These are phyloP conservation scores for Antennarius maculatus DNA, from an alignment of 2,797 vertebrate genomes.

Conservation along the genomic window DNA sequence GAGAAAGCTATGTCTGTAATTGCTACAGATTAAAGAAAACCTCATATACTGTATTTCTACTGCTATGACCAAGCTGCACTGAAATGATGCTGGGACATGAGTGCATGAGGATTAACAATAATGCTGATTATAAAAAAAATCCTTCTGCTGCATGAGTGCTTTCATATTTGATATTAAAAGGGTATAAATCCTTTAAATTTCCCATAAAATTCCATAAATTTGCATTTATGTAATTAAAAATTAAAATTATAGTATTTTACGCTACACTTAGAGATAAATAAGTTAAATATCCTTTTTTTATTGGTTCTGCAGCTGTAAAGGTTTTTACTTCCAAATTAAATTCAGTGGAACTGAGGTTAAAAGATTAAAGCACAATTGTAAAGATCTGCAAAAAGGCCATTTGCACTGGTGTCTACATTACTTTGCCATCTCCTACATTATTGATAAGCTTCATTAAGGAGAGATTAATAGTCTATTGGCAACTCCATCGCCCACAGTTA, in stretches of 20 bases:
- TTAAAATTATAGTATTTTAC: not conserved
- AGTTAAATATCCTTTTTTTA: not conserved
- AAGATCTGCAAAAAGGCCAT: slow-evolving; percentile 17
- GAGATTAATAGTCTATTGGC: slow-evolving; percentile 63
- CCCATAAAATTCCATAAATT: too few species aligned
- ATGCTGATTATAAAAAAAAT: not conserved
- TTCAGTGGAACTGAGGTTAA: not conserved
- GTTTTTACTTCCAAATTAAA: not conserved
- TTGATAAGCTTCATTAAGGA: slow-evolving; percentile 65
- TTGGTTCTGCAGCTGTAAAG: not conserved
- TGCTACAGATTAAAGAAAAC: not conserved
- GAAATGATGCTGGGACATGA: not conserved
- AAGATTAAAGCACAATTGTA: slow-evolving; percentile 15
- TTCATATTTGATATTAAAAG: not conserved
- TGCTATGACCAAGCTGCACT: not conserved
- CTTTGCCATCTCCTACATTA: slow-evolving; percentile 48
- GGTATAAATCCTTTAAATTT: too few species aligned
- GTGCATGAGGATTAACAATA: not conserved
- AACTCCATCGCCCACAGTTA: slow-evolving; percentile 47
- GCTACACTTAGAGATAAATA: not conserved
- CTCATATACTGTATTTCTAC: not conserved
- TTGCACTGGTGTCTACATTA: slow-evolving; percentile 43
- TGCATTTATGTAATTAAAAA: too few species aligned
- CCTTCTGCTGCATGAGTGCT: too few species aligned
- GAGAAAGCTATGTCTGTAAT: too few species aligned